Base-by-base conservation (phyloP, 2,888 invertebrate species). In the Polydrusus tereticollis region DNA sequence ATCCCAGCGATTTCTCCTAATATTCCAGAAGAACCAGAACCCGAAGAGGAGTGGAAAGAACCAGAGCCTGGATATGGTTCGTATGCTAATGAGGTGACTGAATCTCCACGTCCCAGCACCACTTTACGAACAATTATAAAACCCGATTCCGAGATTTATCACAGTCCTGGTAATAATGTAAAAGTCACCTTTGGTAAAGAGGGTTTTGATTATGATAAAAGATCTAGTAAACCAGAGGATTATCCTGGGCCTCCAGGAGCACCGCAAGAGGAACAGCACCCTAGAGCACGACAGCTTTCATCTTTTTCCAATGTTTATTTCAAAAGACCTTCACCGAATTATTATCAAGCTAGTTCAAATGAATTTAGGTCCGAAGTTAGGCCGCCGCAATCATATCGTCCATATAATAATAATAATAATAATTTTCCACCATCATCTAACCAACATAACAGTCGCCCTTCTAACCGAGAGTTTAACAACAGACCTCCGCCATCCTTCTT, bases 71-170 rank as follows among this genome's bases (percentile, higher is more conserved):
- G 43, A 16, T 68, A 73, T 41, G 64, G 26, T 50, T 52, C 52
- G 5, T 74, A 72, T 33, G 60, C 55, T 12, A 71, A 74, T 55
- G 73, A 75, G 14, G 72, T 72, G 3, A 71, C 75, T 8, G 72
- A 74, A 45, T 83, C 89, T 1, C 87, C 90, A 1, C 89, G 90
- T 57, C 90, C 90, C 71, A 91, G 93, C 0, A 96, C 96, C 0
- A 95, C 95, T 0, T 84, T 95, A 62, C 88, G 95, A 81, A 93
- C 95, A 0, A 91, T 96, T 41, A 95, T 96, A 62, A 92, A 93
- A 78, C 95, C 95, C 0, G 95, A 95, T 80, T 95, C 95, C 1
- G 94, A 95, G 85, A 88, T 90, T 12, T 95, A 92, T 79, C 94
- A 95, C 79, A 92, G 92, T 73, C 90, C 92, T 74, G 75, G 75